Evolutionary conservation across 2,797 vertebrate genomes (phyloP).

Genomic region (Ctenopoma kingsleyae): DNA sequence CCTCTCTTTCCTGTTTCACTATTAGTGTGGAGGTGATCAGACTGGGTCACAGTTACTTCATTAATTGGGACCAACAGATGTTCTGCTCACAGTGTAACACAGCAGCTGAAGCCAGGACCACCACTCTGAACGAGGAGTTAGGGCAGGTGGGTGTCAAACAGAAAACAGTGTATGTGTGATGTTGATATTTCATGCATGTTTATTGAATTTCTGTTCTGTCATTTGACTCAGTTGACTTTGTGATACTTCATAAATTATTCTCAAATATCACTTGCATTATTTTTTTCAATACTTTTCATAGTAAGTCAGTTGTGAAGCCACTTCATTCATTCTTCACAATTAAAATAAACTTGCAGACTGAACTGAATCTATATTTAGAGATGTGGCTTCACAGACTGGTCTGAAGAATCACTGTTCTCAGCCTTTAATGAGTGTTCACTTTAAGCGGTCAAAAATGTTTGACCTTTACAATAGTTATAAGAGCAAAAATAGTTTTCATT

Average conservation of each 20-base stretch:
- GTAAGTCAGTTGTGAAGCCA: too few relatives aligned
- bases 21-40: constrained; percentile 94
- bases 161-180: not conserved
- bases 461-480: not conserved
- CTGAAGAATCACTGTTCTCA: not conserved
- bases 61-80: constrained; percentile 97
- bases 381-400: not conserved
- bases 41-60: constrained; percentile 96
- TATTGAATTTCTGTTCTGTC: not conserved
- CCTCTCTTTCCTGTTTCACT: constrained; percentile 9
- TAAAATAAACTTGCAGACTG: not conserved
- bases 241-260: not conserved
- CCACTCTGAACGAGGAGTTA: constrained; percentile 94
- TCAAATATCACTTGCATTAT: too few relatives aligned
- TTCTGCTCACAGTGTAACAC: constrained; percentile 89
- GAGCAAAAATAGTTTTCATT: too few relatives aligned
- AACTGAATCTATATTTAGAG: constrained; percentile 2
- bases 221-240: not conserved
- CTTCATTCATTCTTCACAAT: too few relatives aligned
- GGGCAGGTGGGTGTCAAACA: constrained; percentile 83
- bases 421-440: not conserved
- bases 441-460: not conserved
- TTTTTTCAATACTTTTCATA: too few relatives aligned
- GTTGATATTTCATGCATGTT: not conserved
- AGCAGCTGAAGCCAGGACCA: constrained; percentile 91